Evolutionary conservation across 2,888 invertebrate genomes (phyloP).

Genomic region (Leptinotarsa rubiginosa): DNA sequence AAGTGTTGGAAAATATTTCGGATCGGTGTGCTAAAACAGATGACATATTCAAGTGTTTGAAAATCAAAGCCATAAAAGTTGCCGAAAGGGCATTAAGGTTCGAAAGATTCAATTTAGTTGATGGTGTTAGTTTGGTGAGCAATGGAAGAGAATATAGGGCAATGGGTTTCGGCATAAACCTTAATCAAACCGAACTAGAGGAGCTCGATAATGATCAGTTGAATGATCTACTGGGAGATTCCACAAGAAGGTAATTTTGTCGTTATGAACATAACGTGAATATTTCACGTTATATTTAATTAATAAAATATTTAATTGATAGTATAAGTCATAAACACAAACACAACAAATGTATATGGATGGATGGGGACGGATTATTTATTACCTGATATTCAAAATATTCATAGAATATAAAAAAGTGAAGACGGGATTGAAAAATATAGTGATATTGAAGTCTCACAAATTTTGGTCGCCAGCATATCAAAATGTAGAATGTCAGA

Average conservation of each 20-base stretch:
- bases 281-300: too few relatives aligned
- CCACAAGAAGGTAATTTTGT: slow-evolving; percentile 62
- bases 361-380: too few relatives aligned
- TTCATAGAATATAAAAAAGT: too few relatives aligned
- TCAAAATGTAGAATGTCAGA: too few relatives aligned
- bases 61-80: slow-evolving; percentile 76
- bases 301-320: too few relatives aligned
- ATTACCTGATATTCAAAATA: too few relatives aligned
- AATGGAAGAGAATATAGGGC: slow-evolving; percentile 55
- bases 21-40: slow-evolving; percentile 74
- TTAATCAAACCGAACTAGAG: slow-evolving; percentile 69
- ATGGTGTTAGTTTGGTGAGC: slow-evolving; percentile 73
- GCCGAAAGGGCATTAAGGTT: slow-evolving; percentile 74
- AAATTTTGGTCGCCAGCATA: too few relatives aligned
- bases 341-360: too few relatives aligned
- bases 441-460: too few relatives aligned
- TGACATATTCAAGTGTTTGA: slow-evolving; percentile 78
- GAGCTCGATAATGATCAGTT: slow-evolving; percentile 72
- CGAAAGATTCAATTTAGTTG: slow-evolving; percentile 72
- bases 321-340: too few relatives aligned
- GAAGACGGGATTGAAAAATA: too few relatives aligned
- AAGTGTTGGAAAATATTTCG: slow-evolving; percentile 65
- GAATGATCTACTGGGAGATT: slow-evolving; percentile 71
- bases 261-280: too few relatives aligned
- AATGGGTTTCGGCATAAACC: slow-evolving; percentile 34